Evolutionary conservation across 2,888 invertebrate species (phyloP).

Genomic region (Drosophila heteroneura): DNA sequence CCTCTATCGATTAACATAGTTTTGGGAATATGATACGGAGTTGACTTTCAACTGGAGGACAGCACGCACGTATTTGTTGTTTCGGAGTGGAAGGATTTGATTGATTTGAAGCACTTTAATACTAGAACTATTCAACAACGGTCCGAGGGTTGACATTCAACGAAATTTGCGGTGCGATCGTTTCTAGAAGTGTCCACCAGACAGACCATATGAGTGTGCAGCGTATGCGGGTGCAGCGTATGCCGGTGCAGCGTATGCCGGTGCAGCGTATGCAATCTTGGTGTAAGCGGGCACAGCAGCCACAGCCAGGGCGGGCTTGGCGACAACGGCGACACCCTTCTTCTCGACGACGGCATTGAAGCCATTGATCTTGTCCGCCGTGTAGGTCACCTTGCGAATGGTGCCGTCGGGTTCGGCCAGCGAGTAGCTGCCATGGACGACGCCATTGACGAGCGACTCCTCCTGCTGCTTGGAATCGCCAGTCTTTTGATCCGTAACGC

Average conservation of each 20-base stretch:
- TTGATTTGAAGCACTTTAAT: slow-evolving; percentile 16
- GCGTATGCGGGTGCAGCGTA: slow-evolving; percentile 59
- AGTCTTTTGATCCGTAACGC: slow-evolving; percentile 83
- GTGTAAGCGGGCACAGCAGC: slow-evolving; percentile 72
- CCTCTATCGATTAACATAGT: slow-evolving; percentile 10
- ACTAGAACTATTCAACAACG: slow-evolving; percentile 74
- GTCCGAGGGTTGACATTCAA: slow-evolving; percentile 25
- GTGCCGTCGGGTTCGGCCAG: slow-evolving; percentile 84
- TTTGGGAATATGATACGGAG: slow-evolving; percentile 9
- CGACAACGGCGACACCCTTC: slow-evolving; percentile 71
- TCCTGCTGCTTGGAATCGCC: slow-evolving; percentile 85
- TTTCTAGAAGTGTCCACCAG: slow-evolving; percentile 64
- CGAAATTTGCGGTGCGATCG: slow-evolving; percentile 18
- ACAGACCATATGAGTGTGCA: slow-evolving; percentile 44
- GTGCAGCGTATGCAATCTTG: slow-evolving; percentile 67
- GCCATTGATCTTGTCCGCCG: slow-evolving; percentile 83
- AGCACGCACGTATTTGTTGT: slow-evolving; percentile 63
- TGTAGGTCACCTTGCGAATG: slow-evolving; percentile 84
- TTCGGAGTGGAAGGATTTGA: slow-evolving; percentile 19
- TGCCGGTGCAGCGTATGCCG: slow-evolving; percentile 49
- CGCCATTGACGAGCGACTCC: slow-evolving; percentile 84
- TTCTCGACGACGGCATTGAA: slow-evolving; percentile 85
- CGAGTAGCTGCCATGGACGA: slow-evolving; percentile 85
- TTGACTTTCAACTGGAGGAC: slow-evolving; percentile 32
- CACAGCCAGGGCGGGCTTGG: slow-evolving; percentile 59